These are phyloP conservation scores for Bradypodion ventrale DNA, from an alignment of 2,797 vertebrate genomes.

Conservation along the genomic window DNA sequence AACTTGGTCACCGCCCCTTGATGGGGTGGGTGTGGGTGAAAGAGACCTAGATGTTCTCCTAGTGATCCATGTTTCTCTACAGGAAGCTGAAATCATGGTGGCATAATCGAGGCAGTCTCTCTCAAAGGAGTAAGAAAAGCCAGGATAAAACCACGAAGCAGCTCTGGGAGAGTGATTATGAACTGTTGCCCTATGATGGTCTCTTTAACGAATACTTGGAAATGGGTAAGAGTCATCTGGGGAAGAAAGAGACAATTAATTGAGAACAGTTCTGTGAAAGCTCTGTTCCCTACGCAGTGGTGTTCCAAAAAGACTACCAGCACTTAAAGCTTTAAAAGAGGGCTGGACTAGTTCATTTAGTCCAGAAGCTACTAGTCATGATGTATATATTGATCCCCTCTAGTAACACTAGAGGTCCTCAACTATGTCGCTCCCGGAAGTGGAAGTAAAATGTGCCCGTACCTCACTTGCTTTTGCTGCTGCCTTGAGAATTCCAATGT, in stretches of 20 bases:
- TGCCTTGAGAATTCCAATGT: conserved; percentile 21
- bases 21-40: not conserved
- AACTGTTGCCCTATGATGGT: conserved; percentile 57
- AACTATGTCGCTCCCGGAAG: no score
- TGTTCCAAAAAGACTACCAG: not conserved
- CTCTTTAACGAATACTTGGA: conserved; percentile 68
- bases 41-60: not conserved
- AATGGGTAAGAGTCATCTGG: conserved; percentile 50
- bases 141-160: accelerated
- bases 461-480: conserved; percentile 21
- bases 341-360: no score
- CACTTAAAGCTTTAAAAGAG: no score
- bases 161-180: conserved; percentile 59
- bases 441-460: no score
- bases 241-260: not conserved
- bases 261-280: not conserved
- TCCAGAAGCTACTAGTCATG: no score
- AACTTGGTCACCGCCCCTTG: not conserved
- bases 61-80: not conserved
- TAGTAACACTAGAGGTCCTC: no score
- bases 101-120: conserved; percentile 28
- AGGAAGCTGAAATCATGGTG: conserved; percentile 68
- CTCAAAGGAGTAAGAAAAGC: not conserved
- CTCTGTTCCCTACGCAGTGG: not conserved
- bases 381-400: no score